phyloP scores from a whole-genome alignment of 2,113 vertebrate genomes.

The Tragelaphus buxtoni region DNA sequence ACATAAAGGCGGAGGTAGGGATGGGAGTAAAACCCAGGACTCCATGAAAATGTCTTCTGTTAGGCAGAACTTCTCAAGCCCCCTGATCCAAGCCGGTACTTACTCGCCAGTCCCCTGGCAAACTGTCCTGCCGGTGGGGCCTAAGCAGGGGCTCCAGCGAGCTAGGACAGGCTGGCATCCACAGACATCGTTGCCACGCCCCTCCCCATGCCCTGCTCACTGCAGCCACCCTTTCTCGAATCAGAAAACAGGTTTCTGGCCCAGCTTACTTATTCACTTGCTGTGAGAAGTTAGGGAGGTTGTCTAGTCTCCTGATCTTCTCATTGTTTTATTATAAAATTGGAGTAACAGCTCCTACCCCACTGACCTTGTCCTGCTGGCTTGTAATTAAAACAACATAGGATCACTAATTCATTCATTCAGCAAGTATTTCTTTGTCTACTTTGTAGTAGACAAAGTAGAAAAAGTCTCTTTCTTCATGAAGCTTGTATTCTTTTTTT shows the following conservation, averaged over 20 bases:
- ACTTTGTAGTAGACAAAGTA: neutral
- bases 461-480: neutral
- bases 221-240: neutral
- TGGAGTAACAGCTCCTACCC: neutral
- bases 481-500: neutral
- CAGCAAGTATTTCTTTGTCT: neutral
- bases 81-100: neutral
- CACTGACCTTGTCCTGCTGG: neutral
- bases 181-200: accelerated
- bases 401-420: neutral
- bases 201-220: neutral
- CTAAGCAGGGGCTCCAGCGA: neutral
- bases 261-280: neutral
- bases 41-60: neutral
- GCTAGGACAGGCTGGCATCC: neutral
- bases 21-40: neutral
- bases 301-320: neutral
- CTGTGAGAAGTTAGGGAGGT: neutral
- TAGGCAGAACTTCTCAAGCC: neutral
- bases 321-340: neutral
- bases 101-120: neutral
- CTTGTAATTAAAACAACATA: neutral
- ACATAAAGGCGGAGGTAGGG: neutral
- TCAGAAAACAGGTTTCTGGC: neutral
- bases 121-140: neutral